These are phyloP conservation scores for Dryomyza anilis DNA, from an alignment of 2,888 invertebrate species.

Conservation along the genomic window DNA sequence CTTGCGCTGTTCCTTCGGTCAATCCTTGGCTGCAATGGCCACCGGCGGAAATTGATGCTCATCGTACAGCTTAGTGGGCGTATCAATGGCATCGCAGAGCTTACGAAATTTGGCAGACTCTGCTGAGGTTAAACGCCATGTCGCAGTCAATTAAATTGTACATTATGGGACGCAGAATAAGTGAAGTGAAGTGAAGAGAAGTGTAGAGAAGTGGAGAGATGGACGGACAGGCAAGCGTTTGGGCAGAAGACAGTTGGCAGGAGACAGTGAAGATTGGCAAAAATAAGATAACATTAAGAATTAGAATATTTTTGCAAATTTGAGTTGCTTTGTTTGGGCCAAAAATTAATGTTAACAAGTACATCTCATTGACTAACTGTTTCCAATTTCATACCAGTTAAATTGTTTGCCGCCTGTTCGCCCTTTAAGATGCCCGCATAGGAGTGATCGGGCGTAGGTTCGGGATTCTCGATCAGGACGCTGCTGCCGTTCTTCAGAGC, in stretches of 20 bases:
- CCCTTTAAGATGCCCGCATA: conserved; percentile 92
- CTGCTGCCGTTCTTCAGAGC: conserved; percentile 44
- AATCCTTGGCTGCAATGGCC: conserved; percentile 54
- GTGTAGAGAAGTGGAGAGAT: background rate
- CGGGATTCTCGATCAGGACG: conserved; percentile 54
- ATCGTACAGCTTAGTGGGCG: conserved; percentile 58
- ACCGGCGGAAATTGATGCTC: conserved; percentile 61
- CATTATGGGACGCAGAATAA: background rate
- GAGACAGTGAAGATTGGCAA: no score
- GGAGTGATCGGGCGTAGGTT: conserved; percentile 60
- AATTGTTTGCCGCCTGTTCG: conserved; percentile 73
- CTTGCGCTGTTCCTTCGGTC: conserved; percentile 41
- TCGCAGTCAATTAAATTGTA: no score
- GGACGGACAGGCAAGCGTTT: no score
- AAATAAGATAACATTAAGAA: no score
- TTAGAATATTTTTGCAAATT: no score
- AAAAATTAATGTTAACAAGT: no score
- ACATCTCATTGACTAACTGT: no score
- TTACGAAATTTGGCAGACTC: conserved; percentile 61
- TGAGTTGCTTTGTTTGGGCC: no score
- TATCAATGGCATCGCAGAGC: conserved; percentile 59
- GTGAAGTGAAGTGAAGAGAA: background rate
- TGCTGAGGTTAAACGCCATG: conserved; percentile 32
- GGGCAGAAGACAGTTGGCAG: no score
- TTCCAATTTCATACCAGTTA: no score